Evolutionary conservation across 2,797 vertebrate species (phyloP).

Genomic region (Chiroxiphia lanceolata): DNA sequence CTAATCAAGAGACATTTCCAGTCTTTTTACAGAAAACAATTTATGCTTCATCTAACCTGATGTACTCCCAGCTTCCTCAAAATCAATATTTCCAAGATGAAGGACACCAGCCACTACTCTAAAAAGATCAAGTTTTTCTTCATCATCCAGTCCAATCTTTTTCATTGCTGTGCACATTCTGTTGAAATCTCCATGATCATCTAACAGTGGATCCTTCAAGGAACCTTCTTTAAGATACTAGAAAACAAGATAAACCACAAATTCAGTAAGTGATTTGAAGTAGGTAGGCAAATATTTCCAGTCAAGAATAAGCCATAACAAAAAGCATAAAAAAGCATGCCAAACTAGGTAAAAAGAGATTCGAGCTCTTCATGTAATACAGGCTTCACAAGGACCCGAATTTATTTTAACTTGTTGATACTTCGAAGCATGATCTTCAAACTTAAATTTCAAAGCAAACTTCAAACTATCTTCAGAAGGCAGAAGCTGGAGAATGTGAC

Average conservation of each 20-base stretch:
- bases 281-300: not conserved
- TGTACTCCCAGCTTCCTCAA: conserved; percentile 94
- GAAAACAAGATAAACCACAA: not conserved
- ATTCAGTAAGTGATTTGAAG: not conserved
- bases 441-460: not conserved
- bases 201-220: conserved; percentile 92
- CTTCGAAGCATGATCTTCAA: not conserved
- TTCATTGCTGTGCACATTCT: conserved; percentile 96
- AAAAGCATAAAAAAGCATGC: conserved; percentile 15
- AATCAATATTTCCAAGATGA: conserved; percentile 96
- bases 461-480: not conserved
- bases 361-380: not conserved
- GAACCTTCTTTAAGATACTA: conserved; percentile 91
- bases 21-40: not conserved
- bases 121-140: conserved; percentile 94
- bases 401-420: not conserved
- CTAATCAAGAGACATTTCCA: conserved; percentile 16
- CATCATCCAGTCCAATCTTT: conserved; percentile 93
- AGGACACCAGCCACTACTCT: conserved; percentile 94
- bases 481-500: not conserved
- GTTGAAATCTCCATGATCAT: conserved; percentile 92
- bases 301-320: not conserved
- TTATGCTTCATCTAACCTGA: conserved; percentile 81
- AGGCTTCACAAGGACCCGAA: not conserved
- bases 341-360: not conserved